Percentiles rank a stretch among this genome's conserved stretches.
Evolutionary conservation across 2,113 vertebrate species (phyloP).

Genomic region (Orthonyx spaldingii): DNA sequence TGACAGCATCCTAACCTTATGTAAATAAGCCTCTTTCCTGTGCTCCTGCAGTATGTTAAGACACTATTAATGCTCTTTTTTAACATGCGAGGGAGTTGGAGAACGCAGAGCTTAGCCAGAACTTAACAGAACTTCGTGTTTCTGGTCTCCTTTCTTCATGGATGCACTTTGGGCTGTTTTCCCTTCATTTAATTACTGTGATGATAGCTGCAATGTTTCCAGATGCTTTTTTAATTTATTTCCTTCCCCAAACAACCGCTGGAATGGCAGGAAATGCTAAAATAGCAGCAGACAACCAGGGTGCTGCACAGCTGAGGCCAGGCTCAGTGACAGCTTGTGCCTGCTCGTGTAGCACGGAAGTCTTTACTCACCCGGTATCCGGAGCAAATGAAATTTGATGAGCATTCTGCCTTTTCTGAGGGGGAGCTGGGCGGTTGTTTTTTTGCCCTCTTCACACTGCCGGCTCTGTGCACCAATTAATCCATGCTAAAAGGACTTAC

Average conservation of each 20-base stretch:
- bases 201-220: slow-evolving; percentile 4
- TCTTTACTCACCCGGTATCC: background rate
- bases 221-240: background rate
- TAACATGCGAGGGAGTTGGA: rapidly evolving
- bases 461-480: background rate
- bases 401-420: background rate
- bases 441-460: slow-evolving; percentile 14
- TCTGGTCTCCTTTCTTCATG: background rate
- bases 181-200: background rate
- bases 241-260: background rate
- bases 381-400: slow-evolving; percentile 4
- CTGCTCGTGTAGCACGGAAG: background rate
- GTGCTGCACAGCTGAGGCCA: background rate
- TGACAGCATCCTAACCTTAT: background rate
- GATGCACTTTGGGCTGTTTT: background rate
- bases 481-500: background rate
- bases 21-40: background rate
- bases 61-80: background rate
- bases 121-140: background rate
- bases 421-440: background rate
- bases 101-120: background rate
- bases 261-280: slow-evolving; percentile 9
- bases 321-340: background rate
- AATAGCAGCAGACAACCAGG: background rate
- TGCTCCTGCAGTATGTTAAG: background rate